Conservation (phyloP, 2,797 vertebrate genomes). For the Cossypha heuglini region DNA sequence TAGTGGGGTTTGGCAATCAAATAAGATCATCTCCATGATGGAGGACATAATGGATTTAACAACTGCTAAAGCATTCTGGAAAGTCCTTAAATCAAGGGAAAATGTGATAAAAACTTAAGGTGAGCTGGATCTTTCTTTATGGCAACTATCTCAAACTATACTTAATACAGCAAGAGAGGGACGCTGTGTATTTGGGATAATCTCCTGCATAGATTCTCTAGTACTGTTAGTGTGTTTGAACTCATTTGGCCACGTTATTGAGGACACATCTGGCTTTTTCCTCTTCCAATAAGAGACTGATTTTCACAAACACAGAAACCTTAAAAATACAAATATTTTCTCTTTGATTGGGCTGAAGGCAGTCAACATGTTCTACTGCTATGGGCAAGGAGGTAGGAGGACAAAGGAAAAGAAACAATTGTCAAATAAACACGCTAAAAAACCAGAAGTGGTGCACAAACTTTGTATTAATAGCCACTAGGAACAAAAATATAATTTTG, state of each 20-base stretch:
- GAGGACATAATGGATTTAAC: neutral
- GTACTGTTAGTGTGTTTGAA: neutral
- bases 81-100: neutral
- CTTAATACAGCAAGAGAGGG: neutral
- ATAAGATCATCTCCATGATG: neutral
- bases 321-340: neutral
- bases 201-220: neutral
- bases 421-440: neutral
- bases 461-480: neutral
- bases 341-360: neutral
- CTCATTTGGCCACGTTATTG: neutral
- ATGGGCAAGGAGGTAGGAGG: neutral
- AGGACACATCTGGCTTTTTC: neutral
- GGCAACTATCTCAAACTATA: neutral
- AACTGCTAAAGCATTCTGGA: neutral
- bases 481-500: neutral
- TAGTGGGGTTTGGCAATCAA: neutral
- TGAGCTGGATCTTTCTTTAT: neutral
- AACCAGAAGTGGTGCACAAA: neutral
- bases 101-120: neutral
- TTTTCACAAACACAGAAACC: neutral
- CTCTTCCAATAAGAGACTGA: neutral
- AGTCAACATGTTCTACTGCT: neutral
- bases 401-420: neutral
- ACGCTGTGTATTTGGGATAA: neutral